Conservation (phyloP, 2,113 vertebrate species). For the Tricholaema leucomelas region DNA sequence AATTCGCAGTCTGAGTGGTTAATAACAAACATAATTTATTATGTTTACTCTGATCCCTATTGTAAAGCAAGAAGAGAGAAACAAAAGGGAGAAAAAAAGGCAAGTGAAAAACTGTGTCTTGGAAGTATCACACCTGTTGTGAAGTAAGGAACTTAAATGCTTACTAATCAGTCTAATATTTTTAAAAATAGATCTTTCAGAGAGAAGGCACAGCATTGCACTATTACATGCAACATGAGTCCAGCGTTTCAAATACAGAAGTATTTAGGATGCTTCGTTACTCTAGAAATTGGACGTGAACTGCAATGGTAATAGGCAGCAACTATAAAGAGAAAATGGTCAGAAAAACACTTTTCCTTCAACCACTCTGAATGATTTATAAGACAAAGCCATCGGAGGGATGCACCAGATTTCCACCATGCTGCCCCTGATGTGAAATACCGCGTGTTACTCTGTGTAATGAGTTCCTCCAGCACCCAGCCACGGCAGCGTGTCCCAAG, state of each 20-base stretch:
- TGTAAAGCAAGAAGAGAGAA: neutral
- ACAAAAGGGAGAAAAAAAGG: neutral
- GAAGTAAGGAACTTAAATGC: neutral
- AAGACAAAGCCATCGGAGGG: neutral
- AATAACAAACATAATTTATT: neutral
- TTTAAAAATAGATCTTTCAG: neutral
- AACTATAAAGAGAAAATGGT: neutral
- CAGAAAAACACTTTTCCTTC: neutral
- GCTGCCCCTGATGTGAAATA: rapidly evolving
- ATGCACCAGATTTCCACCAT: too few relatives aligned
- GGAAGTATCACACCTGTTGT: neutral
- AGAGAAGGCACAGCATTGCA: neutral
- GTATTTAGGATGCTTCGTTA: neutral
- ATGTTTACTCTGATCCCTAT: neutral
- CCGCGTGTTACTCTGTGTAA: rapidly evolving
- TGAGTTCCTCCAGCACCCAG: neutral
- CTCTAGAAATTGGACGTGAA: neutral
- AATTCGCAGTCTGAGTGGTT: neutral
- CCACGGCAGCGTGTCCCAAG: neutral
- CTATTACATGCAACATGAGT: rapidly evolving
- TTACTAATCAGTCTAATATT: neutral
- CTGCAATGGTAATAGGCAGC: neutral
- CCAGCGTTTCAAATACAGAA: neutral
- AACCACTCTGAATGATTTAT: neutral
- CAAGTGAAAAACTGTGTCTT: neutral